phyloP scores from a whole-genome alignment of 2,113 vertebrate species.

The Sturnus vulgaris region DNA sequence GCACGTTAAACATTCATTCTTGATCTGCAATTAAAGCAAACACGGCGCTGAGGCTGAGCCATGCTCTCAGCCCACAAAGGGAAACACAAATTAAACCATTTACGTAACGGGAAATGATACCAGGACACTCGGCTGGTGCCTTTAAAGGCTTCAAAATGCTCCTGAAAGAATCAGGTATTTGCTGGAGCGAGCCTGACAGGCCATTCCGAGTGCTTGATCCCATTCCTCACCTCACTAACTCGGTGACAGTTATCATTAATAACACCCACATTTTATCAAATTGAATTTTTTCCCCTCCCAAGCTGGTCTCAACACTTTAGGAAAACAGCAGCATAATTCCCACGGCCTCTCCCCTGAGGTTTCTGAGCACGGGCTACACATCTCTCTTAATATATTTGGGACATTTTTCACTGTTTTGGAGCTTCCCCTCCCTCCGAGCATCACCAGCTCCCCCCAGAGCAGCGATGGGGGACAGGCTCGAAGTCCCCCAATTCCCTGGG shows the following conservation, averaged over 20 bases:
- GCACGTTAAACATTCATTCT: constrained; percentile 86
- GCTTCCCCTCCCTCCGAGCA: neutral
- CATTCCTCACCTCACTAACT: neutral
- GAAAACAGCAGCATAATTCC: neutral
- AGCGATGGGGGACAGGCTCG: fast-evolving
- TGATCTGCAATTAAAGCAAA: constrained; percentile 76
- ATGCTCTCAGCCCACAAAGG: neutral
- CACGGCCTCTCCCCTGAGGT: fast-evolving
- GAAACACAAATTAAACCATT: neutral
- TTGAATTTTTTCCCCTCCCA: no score
- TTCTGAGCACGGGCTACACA: fast-evolving
- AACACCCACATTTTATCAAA: neutral
- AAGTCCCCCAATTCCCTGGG: fast-evolving
- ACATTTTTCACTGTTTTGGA: neutral
- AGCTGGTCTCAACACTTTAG: neutral
- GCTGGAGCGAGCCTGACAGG: neutral
- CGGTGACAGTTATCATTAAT: neutral
- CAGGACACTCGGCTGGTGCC: neutral
- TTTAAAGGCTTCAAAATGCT: neutral
- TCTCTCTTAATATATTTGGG: neutral
- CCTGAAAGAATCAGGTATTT: neutral
- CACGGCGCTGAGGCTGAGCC: neutral
- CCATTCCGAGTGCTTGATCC: neutral
- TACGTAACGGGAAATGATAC: neutral
- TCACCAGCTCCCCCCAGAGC: neutral